A percentile compares a stretch with the other conserved stretches of the same genome.
These are phyloP conservation scores for Leptodactylus fallax DNA, from an alignment of 2,797 vertebrate species.

Conservation along the genomic window DNA sequence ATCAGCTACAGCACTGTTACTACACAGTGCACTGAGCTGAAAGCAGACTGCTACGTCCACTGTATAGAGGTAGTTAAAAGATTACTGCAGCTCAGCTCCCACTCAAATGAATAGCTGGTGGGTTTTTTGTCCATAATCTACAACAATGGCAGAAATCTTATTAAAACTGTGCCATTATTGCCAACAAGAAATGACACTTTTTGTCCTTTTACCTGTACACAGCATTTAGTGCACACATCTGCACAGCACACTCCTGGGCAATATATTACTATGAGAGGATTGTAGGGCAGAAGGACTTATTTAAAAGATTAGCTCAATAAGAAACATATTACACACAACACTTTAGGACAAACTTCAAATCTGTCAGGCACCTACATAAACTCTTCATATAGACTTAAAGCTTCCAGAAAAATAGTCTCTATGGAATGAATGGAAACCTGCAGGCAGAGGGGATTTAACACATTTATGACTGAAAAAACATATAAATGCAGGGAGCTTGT, in stretches of 20 bases:
- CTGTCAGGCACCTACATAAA: background rate
- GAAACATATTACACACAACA: conserved; percentile 10
- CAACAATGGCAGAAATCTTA: background rate
- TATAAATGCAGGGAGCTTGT: background rate
- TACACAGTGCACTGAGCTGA: too few relatives aligned
- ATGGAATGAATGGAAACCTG: background rate
- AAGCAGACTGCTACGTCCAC: too few relatives aligned
- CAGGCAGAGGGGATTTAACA: conserved; percentile 26
- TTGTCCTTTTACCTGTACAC: background rate
- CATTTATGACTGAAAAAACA: background rate
- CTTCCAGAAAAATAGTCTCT: background rate
- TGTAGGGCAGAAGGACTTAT: background rate
- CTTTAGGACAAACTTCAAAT: background rate
- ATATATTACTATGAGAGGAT: background rate
- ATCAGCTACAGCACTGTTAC: too few relatives aligned
- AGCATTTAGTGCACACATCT: conserved; percentile 21
- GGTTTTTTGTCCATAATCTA: background rate
- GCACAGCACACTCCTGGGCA: conserved; percentile 19
- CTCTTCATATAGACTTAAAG: background rate
- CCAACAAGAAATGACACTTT: background rate
- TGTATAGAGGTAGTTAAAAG: too few relatives aligned
- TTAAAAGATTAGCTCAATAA: conserved; percentile 17
- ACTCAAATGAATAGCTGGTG: too few relatives aligned
- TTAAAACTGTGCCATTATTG: background rate
- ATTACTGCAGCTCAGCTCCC: background rate